Evolutionary conservation across 2,797 vertebrate species (phyloP).

Genomic region (Simalia tracyae): DNA sequence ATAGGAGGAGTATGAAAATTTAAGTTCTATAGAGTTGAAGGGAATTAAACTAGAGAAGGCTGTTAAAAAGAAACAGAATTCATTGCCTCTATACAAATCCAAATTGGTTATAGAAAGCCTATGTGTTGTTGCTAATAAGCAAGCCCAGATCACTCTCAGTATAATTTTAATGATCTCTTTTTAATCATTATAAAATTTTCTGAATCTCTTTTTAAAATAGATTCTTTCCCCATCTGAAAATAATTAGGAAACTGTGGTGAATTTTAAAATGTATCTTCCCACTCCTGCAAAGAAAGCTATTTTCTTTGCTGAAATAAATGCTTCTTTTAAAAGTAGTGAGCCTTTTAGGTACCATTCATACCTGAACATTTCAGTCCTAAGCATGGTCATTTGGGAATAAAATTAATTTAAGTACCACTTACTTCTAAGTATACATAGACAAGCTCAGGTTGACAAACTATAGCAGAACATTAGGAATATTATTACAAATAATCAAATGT

Average conservation of each 20-base stretch:
- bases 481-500: not conserved
- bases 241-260: not conserved
- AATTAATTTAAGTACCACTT: not conserved
- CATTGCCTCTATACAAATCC: not conserved
- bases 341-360: not conserved
- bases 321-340: slow-evolving; percentile 13
- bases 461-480: not conserved
- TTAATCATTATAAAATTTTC: not conserved
- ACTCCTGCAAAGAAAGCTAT: not conserved
- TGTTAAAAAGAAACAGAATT: not conserved
- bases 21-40: not conserved
- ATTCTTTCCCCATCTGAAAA: not conserved
- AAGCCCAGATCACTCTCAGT: not conserved
- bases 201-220: not conserved
- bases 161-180: not conserved
- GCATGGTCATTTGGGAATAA: not conserved
- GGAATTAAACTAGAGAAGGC: not conserved
- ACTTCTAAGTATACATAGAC: not conserved
- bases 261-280: not conserved
- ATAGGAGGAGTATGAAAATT: not conserved
- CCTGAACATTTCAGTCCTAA: not conserved
- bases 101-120: not conserved
- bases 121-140: not conserved
- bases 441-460: not conserved
- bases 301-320: slow-evolving; percentile 35